Percentiles rank a stretch among this genome's conserved stretches.
Conservation (phyloP, 1,140 invertebrate genomes). For the Zaprionus taronus region DNA sequence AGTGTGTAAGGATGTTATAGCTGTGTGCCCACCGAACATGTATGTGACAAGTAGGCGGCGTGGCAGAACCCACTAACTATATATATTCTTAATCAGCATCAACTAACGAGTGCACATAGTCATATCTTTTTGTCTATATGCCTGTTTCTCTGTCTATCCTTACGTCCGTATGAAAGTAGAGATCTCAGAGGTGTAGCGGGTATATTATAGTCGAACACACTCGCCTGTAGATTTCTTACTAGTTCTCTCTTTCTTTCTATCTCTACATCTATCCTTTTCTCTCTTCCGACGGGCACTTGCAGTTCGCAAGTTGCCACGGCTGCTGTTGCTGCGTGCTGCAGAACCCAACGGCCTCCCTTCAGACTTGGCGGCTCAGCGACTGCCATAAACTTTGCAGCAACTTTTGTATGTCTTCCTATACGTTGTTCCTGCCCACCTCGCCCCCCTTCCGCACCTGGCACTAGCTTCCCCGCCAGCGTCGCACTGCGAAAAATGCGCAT, state of each 20-base stretch:
- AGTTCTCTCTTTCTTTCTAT: not conserved
- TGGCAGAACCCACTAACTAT: no score
- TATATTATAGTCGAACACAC: no score
- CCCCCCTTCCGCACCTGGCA: not conserved
- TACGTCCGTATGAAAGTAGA: no score
- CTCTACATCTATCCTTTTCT: not conserved
- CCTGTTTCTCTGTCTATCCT: no score
- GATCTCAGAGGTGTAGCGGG: no score
- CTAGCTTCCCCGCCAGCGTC: slow-evolving; percentile 3
- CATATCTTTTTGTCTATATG: no score
- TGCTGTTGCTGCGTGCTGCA: slow-evolving; percentile 15
- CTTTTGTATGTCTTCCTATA: slow-evolving; percentile 61
- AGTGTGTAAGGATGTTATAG: no score
- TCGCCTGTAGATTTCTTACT: no score
- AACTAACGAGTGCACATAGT: no score
- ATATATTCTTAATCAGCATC: no score
- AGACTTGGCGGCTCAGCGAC: slow-evolving; percentile 13
- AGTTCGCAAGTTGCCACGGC: slow-evolving; percentile 17
- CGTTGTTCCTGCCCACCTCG: not conserved
- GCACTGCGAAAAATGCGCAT: slow-evolving; percentile 81
- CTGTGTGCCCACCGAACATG: no score
- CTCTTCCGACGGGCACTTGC: slow-evolving; percentile 10
- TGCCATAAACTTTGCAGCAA: slow-evolving; percentile 71
- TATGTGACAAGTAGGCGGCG: no score
- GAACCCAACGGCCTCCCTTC: not conserved